Evolutionary conservation across 2,113 vertebrate genomes (phyloP), one percentile per base, ranked within the genome.

Genomic region (Pitta sordida): DNA sequence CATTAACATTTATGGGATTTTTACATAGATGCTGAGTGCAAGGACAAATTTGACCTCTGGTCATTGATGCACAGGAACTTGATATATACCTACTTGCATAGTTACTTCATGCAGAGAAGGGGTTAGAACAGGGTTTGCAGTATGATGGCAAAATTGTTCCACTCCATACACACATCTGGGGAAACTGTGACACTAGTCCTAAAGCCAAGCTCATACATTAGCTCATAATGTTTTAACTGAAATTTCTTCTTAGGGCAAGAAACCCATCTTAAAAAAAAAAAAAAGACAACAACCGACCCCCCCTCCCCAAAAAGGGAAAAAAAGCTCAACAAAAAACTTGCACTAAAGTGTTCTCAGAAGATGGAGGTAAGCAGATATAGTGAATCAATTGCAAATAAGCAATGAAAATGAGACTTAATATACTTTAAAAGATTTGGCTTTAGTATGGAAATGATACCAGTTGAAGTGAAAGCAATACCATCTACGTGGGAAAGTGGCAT

Each of bases 291-390:
- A n/a, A n/a, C n/a, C n/a, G n/a, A n/a, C n/a, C n/a, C n/a, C n/a
- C n/a, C n/a, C n/a, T n/a, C n/a, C n/a, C n/a, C n/a, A n/a, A n/a
- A n/a, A n/a, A n/a, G n/a, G n/a, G n/a, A n/a, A 58, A 24, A 27
- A 49, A 37, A 80, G 29, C 24, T 18, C 44, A 60, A 55, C 20
- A 62, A 69, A 88, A 95, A 93, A 3, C 63, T 70, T 93, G n/a
- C 13, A 49, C 41, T 92, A 85, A 93, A 59, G 36, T 51, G 58
- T 27, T 53, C 81, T 92, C 43, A 36, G 67, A 94, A 86, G 89
- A 90, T 76, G 82, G 59, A 88, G 71, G 85, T 81, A 93, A 90
- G 96, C 83, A 91, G 94, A 59, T 96, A 87, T 73, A 88, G 85
- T 60, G 69, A 90, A 93, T 79, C 51, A 77, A 52, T 39, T 80